Percentiles rank a stretch among this genome's conserved stretches.
Evolutionary conservation across 2,888 invertebrate species (phyloP).

Genomic region (Orchesellides sinensis): DNA sequence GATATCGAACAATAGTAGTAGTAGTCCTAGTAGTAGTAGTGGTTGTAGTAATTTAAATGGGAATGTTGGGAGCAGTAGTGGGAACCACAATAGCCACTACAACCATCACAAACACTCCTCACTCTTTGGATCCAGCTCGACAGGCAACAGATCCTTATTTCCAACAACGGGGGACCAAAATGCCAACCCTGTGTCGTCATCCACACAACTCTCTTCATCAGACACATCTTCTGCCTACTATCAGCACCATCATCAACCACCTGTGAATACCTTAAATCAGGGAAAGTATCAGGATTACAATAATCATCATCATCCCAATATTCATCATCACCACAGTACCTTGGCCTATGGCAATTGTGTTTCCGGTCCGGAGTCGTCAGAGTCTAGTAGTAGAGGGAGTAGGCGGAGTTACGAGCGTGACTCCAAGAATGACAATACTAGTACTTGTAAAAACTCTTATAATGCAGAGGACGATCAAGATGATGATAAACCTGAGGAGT

Average conservation of each 20-base stretch:
- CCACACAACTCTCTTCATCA: too few relatives aligned
- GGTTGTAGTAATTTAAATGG: constrained; percentile 43
- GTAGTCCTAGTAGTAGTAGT: constrained; percentile 8
- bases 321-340: constrained; percentile 40
- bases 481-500: constrained; percentile 29
- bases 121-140: not conserved
- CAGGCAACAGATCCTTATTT: constrained; percentile 17
- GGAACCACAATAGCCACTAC: constrained; percentile 17
- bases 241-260: constrained; percentile 2
- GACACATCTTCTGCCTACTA: not conserved
- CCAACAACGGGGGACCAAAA: constrained; percentile 62
- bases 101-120: constrained; percentile 19
- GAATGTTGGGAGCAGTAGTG: constrained; percentile 1
- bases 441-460: not conserved
- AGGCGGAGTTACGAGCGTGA: constrained; percentile 45
- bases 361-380: too few relatives aligned
- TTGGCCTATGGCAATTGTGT: constrained; percentile 42
- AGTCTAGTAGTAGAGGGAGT: constrained; percentile 30
- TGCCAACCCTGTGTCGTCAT: constrained; percentile 45
- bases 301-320: constrained; percentile 32
- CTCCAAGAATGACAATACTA: constrained; percentile 32
- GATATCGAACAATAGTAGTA: constrained; percentile 23
- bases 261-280: constrained; percentile 12
- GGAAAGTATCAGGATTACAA: constrained; percentile 27
- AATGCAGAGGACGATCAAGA: constrained; percentile 28